phyloP scores from a whole-genome alignment of 2,888 invertebrate species.

The Brenthis daphne region DNA sequence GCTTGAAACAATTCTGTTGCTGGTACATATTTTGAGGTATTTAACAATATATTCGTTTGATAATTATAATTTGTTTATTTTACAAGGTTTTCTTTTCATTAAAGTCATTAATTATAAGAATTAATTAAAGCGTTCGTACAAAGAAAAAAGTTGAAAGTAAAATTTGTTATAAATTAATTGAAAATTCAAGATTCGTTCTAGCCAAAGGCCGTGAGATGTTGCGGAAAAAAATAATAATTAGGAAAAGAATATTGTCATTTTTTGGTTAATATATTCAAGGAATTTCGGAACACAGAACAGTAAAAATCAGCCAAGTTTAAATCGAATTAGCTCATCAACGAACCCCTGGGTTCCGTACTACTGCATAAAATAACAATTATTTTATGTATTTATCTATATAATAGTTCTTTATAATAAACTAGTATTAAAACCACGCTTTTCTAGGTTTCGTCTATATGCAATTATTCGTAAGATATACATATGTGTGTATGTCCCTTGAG shows the following conservation, averaged over 20 bases:
- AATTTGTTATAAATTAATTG: conserved; percentile 10
- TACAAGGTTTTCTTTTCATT: neutral
- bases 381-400: no score
- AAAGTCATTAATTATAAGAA: neutral
- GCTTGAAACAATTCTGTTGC: no score
- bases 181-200: conserved; percentile 1
- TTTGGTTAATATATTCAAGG: neutral
- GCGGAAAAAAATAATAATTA: conserved; percentile 1
- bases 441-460: no score
- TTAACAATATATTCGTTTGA: no score
- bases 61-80: neutral
- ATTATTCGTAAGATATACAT: no score
- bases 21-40: no score
- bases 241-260: neutral
- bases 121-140: conserved; percentile 3
- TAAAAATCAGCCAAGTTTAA: neutral
- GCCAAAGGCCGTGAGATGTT: conserved; percentile 3
- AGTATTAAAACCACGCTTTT: no score
- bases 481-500: no score
- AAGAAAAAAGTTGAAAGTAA: neutral
- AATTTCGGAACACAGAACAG: neutral
- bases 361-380: no score
- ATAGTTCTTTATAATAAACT: no score
- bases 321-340: no score
- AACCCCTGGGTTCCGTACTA: no score